Conservation (phyloP, 2,888 invertebrate species). For the Tetranychus piercei region DNA sequence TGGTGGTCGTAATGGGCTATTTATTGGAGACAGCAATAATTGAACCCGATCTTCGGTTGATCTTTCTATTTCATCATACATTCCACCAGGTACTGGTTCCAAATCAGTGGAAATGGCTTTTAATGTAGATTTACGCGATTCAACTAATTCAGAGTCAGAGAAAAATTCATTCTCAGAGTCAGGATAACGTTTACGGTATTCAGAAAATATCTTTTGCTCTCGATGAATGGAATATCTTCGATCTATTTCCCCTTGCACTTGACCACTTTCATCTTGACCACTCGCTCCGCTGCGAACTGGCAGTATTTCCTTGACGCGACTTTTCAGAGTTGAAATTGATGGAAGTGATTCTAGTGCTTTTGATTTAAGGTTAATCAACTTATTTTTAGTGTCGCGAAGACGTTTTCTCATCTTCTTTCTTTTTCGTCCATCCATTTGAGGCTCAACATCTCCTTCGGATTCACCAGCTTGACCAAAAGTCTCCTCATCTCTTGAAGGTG, state of each 20-base stretch:
- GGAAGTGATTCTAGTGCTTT: conserved; percentile 13
- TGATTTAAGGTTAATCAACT: conserved; percentile 2
- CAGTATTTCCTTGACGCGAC: conserved; percentile 3
- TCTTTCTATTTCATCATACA: not conserved
- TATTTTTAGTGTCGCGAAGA: conserved; percentile 3
- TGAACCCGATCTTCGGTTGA: not conserved
- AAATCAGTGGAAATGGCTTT: not conserved
- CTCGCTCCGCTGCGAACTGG: not conserved
- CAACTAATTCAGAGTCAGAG: conserved; percentile 10
- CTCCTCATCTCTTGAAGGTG: not conserved
- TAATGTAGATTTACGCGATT: not conserved
- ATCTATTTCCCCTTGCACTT: not conserved
- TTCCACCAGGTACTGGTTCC: not conserved
- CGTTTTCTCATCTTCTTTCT: not conserved
- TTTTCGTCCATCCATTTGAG: not conserved
- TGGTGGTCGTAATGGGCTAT: conserved; percentile 1
- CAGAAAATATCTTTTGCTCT: not conserved
- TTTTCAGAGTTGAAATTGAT: not conserved
- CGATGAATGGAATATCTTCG: not conserved
- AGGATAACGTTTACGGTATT: not conserved
- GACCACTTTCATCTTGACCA: not conserved
- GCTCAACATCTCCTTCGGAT: conserved; percentile 4
- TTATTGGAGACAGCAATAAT: not conserved
- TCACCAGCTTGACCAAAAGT: not conserved
- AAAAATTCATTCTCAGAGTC: conserved; percentile 14